phyloP scores from a whole-genome alignment of 1,140 invertebrate genomes.

The Hylyphantes graminicola region DNA sequence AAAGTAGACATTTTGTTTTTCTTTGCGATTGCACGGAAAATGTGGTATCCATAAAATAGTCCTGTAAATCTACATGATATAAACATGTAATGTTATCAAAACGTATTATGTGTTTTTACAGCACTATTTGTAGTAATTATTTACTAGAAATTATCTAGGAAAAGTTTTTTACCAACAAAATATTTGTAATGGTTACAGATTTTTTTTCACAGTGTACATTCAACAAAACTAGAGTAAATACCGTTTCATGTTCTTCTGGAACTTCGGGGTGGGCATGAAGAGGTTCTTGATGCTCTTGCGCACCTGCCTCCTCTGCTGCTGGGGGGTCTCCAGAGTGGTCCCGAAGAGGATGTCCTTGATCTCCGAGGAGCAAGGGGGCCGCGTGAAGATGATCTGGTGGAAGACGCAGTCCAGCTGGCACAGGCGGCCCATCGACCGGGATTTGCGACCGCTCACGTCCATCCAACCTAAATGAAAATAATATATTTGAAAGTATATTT shows the following conservation, averaged over 20 bases:
- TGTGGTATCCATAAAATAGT: no score
- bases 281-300: slow-evolving; percentile 93
- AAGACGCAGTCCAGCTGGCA: slow-evolving; percentile 81
- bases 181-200: no score
- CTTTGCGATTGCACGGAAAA: no score
- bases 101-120: no score
- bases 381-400: slow-evolving; percentile 67
- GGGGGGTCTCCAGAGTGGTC: slow-evolving; percentile 42
- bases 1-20: no score
- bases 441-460: slow-evolving; percentile 75
- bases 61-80: no score
- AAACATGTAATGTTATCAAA: no score
- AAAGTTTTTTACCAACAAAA: no score
- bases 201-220: no score
- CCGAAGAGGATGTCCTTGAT: slow-evolving; percentile 64
- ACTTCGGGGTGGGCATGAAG: slow-evolving; percentile 93
- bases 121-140: no score
- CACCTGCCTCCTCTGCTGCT: slow-evolving; percentile 78
- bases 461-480: slow-evolving; percentile 68
- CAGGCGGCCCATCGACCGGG: slow-evolving; percentile 77
- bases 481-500: no score
- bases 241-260: slow-evolving; percentile 91
- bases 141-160: no score
- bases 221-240: slow-evolving; percentile 65
- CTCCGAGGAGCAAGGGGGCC: slow-evolving; percentile 67